These are phyloP conservation scores for Orgyia antiqua DNA, from an alignment of 2,888 invertebrate species.

Conservation along the genomic window DNA sequence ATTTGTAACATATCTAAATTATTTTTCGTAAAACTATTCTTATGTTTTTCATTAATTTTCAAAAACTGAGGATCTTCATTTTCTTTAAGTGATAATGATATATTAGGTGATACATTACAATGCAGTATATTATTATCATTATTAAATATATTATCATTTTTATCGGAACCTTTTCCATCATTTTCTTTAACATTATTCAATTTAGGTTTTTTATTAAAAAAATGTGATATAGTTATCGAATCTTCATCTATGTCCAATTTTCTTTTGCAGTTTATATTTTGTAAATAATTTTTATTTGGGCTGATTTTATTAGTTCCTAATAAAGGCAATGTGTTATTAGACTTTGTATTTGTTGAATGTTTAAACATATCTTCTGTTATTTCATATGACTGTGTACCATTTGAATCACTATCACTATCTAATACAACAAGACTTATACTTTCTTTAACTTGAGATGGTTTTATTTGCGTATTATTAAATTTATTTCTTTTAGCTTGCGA, in stretches of 20 bases:
- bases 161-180: constrained; percentile 50
- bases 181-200: constrained; percentile 29
- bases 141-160: constrained; percentile 27
- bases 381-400: constrained; percentile 41
- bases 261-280: constrained; percentile 35
- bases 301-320: too few relatives aligned
- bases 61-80: constrained; percentile 36
- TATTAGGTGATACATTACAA: constrained; percentile 35
- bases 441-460: constrained; percentile 18
- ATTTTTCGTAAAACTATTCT: constrained; percentile 18
- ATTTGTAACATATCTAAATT: constrained; percentile 45
- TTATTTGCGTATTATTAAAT: constrained; percentile 7
- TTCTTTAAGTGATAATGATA: constrained; percentile 45
- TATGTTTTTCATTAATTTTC: constrained; percentile 18
- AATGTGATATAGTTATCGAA: constrained; percentile 46
- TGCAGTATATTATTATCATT: constrained; percentile 34
- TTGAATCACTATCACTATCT: constrained; percentile 60
- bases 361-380: constrained; percentile 19
- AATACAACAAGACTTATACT: constrained; percentile 47
- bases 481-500: constrained; percentile 53
- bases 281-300: constrained; percentile 5
- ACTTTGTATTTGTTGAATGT: background rate
- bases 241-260: constrained; percentile 43
- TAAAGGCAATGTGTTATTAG: background rate
- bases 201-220: constrained; percentile 58